Base-by-base conservation (phyloP, 2,113 vertebrate genomes). In the Lepisosteus oculatus region DNA sequence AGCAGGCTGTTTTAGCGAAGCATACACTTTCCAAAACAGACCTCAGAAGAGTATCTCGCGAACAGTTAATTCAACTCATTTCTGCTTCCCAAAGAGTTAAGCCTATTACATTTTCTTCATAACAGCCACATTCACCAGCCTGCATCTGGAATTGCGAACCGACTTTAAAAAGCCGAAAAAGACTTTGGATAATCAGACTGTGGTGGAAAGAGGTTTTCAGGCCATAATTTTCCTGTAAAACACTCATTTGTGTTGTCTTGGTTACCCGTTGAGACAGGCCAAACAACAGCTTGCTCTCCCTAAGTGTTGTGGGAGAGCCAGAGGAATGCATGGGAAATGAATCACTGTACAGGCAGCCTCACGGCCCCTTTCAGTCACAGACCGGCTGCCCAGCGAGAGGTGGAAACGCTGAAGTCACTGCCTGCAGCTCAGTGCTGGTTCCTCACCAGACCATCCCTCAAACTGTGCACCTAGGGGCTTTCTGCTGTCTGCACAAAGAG, bases 321-420 rank as follows among this genome's bases (percentile, higher is more conserved):
- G 83, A 82, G 45, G 75, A 83, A 84, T 85, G 83, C 89, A 81
- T 90, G 84, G 72, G 86, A 86, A 81, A 86, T 80, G 74, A 77
- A 83, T 87, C 85, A 86, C 70, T 75, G 81, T 80, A 82, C 78
- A 90, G 82, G 77, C 83, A 77, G 82, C 82, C 78, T 82, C 59
- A 74, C 12, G 9, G 70, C 72, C 75, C 61, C 67, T 71, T 7
- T 3, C 68, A 73, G 76, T 79, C 85, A 75, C 74, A 77, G 79
- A 81, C 84, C 79, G 79, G 79, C 81, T 73, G 79, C 69, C 54
- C 51, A 63, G 73, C 43, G 82, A 1, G 79, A 73, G 77, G 67
- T 77, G 81, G 77, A 85, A 85, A 81, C 62, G 41, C 74, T 76
- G 78, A 84, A 77, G 55, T 68, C 54, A 68, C 70, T 72, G 67